Evolutionary conservation across 2,113 vertebrate species (phyloP).

Genomic region (Tapirus terrestris): DNA sequence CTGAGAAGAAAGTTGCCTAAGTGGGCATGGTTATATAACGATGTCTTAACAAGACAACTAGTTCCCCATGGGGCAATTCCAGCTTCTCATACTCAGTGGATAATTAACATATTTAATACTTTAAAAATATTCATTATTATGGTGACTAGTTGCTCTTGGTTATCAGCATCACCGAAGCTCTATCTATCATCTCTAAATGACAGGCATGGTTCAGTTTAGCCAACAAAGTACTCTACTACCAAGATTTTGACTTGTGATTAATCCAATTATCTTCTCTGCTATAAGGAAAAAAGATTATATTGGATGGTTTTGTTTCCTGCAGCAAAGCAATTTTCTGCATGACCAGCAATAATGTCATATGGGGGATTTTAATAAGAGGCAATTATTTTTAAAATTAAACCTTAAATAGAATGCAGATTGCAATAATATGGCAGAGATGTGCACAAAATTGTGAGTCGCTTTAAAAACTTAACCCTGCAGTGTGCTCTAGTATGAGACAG

Average conservation of each 20-base stretch:
- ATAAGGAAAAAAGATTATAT: constrained; percentile 76
- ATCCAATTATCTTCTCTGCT: constrained; percentile 83
- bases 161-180: constrained; percentile 6
- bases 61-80: background rate
- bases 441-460: constrained; percentile 62
- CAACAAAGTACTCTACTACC: constrained; percentile 74
- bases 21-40: background rate
- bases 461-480: constrained; percentile 73
- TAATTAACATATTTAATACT: background rate
- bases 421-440: constrained; percentile 76
- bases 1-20: background rate
- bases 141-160: background rate
- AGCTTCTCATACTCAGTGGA: background rate
- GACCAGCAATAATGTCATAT: constrained; percentile 84
- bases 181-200: constrained; percentile 62
- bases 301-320: constrained; percentile 83
- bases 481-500: background rate
- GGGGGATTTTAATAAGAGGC: constrained; percentile 84
- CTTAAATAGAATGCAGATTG: constrained; percentile 82
- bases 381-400: constrained; percentile 89
- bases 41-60: background rate
- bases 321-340: constrained; percentile 89
- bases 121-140: background rate
- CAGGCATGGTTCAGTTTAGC: constrained; percentile 65
- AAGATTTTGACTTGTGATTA: constrained; percentile 83